These are phyloP conservation scores for Rhynchotus rufescens DNA, from an alignment of 2,797 vertebrate species.

Conservation along the genomic window DNA sequence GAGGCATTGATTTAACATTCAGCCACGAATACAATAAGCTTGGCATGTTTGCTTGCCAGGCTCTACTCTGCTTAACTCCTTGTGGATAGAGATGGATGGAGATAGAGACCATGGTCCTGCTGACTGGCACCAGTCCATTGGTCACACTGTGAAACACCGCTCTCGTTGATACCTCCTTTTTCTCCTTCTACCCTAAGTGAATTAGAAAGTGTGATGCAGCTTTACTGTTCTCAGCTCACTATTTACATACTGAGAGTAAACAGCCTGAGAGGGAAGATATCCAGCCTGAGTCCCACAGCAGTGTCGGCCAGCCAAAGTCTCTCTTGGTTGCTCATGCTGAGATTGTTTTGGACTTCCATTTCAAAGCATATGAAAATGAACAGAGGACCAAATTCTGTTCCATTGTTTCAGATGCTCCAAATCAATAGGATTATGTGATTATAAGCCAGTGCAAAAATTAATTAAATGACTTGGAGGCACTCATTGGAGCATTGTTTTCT, in stretches of 20 bases:
- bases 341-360: background rate
- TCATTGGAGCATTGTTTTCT: background rate
- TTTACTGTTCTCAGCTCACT: background rate
- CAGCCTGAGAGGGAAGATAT: background rate
- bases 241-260: background rate
- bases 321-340: background rate
- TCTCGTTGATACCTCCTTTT: background rate
- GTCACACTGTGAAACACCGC: background rate
- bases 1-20: background rate
- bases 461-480: slow-evolving; percentile 11
- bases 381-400: background rate
- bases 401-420: background rate
- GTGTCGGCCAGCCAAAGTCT: background rate
- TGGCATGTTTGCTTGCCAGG: background rate
- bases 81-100: background rate
- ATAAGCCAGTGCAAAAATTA: background rate
- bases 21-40: background rate
- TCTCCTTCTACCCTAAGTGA: background rate
- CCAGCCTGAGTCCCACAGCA: background rate
- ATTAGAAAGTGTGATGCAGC: background rate
- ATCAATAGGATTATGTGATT: background rate
- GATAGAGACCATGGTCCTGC: background rate
- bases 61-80: background rate
- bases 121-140: background rate
- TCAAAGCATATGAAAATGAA: background rate